Evolutionary conservation across 92 coral and sea anemone species (phyloP), one percentile per base, ranked within the genome.

Genomic region (Parazoanthus swiftii): DNA sequence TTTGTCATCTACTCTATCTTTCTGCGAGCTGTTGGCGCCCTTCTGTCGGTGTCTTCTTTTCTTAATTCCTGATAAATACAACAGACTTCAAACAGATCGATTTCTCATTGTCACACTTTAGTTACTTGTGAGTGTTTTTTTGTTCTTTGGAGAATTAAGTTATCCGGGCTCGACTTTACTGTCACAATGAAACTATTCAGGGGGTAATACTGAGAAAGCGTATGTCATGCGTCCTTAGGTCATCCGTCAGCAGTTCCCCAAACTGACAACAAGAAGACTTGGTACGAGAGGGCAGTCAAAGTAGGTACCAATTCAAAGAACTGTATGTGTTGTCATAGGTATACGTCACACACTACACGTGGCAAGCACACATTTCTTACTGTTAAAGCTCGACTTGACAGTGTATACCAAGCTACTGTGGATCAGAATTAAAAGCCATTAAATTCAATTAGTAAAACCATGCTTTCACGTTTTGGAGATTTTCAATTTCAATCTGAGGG

Each of bases 281-380:
- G 99, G 99, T 59, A 96, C 99, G 10, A 89, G 99, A 59, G 99
- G 99, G 5, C 99, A 96, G 79, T 96, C 99, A 29, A 96, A 96
- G 99, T 96, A 90, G 90, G 99, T 89, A 43, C 37, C 56, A 51
- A 2, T 3, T 1, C 51, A 21, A 42, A 23, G 23, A 15, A 48
- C 43, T 15, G 9, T 33, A 74, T 0, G 26, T 23, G 26, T 20
- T 26, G 70, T 20, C 25, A 63, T 63, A 54, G 59, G 14, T 54
- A 54, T 54, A 54, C 16, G 16, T 15, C 18, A 54, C 59, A 54
- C 20, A 11, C 2, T 54, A 20, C 1, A 63, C 26, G 25, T 63
- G 70, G 15, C 70, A 2, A 48, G 59, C 20, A 7, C 25, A 63
- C 4, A 21, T 63, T 63, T 0, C 38, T 23, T 42, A 23, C 70